Percentiles rank a stretch among this genome's conserved stretches.
phyloP scores from a whole-genome alignment of 2,888 invertebrate species.

The Ctenicera cuprea region DNA sequence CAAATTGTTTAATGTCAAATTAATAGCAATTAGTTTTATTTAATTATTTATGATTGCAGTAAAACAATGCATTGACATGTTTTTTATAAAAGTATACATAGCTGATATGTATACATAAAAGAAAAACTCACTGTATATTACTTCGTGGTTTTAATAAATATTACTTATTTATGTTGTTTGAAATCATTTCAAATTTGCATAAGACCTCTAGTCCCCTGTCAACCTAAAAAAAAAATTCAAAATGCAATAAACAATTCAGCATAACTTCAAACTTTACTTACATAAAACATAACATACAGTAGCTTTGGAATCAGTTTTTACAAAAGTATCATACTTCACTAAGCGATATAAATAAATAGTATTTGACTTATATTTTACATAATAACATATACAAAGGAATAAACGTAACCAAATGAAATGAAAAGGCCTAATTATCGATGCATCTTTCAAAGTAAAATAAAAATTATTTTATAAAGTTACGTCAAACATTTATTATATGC shows the following conservation, averaged over 20 bases:
- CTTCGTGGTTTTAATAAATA: too few relatives aligned
- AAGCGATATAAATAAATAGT: constrained; percentile 46
- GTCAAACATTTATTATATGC: constrained; percentile 49
- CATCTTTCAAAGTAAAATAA: constrained; percentile 31
- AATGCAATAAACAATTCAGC: constrained; percentile 10
- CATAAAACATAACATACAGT: constrained; percentile 51
- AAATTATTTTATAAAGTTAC: constrained; percentile 47
- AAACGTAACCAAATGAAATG: constrained; percentile 25
- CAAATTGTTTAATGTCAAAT: too few relatives aligned
- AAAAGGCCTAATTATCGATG: constrained; percentile 50
- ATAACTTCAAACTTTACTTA: constrained; percentile 51
- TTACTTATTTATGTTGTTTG: too few relatives aligned
- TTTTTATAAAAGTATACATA: too few relatives aligned
- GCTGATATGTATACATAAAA: too few relatives aligned
- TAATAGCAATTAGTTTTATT: too few relatives aligned
- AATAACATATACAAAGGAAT: constrained; percentile 39
- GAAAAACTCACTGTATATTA: too few relatives aligned
- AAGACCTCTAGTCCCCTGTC: background rate
- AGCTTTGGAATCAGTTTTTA: constrained; percentile 50
- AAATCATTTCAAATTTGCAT: too few relatives aligned
- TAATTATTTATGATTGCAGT: too few relatives aligned
- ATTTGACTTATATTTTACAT: constrained; percentile 38
- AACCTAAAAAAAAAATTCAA: background rate
- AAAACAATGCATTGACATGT: too few relatives aligned
- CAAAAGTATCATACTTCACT: constrained; percentile 45